These are phyloP conservation scores for Alosa alosa DNA, from an alignment of 2,113 vertebrate genomes.

Conservation along the genomic window DNA sequence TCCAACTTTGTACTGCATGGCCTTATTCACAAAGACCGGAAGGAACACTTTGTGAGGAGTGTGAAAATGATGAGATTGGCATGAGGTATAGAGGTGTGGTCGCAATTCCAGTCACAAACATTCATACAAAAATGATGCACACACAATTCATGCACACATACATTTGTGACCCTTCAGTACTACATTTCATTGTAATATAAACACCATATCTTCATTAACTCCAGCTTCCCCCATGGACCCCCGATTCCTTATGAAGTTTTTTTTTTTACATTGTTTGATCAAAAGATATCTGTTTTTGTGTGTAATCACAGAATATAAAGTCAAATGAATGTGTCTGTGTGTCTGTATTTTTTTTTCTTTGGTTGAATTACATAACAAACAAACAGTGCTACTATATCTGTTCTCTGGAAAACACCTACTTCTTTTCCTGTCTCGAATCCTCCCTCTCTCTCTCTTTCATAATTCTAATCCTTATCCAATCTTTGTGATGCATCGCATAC, in stretches of 20 bases:
- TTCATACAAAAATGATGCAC: no score
- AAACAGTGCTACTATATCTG: not conserved
- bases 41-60: no score
- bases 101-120: not conserved
- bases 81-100: not conserved
- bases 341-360: not conserved
- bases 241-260: not conserved
- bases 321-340: not conserved
- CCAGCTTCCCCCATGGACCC: no score
- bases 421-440: not conserved
- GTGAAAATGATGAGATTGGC: not conserved
- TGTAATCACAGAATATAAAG: not conserved
- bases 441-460: not conserved
- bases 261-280: not conserved
- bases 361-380: not conserved
- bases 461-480: not conserved
- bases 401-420: not conserved
- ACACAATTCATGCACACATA: no score
- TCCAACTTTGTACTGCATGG: not conserved
- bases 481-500: not conserved
- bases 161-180: no score
- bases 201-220: not conserved
- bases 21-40: not conserved
- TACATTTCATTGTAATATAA: not conserved
- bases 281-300: not conserved